Percentiles rank a stretch among this genome's conserved stretches.
Evolutionary conservation across 2,797 vertebrate species (phyloP).

Genomic region (Cephalopachus bancanus): DNA sequence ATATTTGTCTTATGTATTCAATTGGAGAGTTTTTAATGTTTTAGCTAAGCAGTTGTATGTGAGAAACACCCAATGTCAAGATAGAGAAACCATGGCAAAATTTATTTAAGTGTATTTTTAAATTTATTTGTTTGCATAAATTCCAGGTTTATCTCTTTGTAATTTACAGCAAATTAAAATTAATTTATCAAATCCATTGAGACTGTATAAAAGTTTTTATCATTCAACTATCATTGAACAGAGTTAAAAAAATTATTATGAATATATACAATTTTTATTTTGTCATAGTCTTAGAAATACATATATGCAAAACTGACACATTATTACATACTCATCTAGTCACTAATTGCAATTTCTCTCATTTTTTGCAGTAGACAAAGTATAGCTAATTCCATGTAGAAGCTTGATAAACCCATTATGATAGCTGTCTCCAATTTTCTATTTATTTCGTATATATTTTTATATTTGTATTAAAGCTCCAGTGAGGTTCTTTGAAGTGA

Average conservation of each 20-base stretch:
- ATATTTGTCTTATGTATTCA: neutral
- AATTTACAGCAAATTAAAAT: constrained; percentile 5
- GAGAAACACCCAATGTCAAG: neutral
- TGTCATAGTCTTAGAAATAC: neutral
- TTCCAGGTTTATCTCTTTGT: neutral
- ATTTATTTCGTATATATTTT: neutral
- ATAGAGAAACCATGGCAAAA: neutral
- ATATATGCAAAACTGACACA: neutral
- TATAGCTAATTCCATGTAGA: neutral
- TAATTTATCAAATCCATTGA: neutral
- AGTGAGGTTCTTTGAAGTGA: neutral
- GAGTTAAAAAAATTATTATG: neutral
- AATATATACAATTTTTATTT: constrained; percentile 6
- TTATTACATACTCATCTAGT: neutral
- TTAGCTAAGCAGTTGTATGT: neutral
- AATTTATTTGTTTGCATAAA: neutral
- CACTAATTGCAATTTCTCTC: neutral
- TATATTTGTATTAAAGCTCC: neutral
- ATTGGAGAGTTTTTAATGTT: neutral
- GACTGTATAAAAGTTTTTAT: neutral
- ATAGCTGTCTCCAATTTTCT: neutral
- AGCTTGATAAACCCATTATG: neutral
- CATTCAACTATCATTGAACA: neutral
- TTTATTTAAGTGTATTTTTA: neutral
- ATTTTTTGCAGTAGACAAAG: neutral